Conservation (phyloP, 2,797 vertebrate genomes). For the Moxostoma hubbsi region DNA sequence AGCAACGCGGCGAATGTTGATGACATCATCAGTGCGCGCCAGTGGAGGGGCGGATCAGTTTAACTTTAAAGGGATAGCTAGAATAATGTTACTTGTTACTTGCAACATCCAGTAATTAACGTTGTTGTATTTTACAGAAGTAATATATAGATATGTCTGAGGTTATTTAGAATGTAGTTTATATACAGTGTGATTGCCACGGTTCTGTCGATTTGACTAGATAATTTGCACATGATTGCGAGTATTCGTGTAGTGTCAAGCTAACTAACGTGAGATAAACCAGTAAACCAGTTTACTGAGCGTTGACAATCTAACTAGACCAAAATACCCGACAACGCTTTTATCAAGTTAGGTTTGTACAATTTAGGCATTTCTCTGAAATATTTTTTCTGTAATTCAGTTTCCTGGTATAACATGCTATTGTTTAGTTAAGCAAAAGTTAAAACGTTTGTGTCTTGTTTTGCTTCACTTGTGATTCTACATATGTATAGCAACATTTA, state of each 20-base stretch:
- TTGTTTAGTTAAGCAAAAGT: neutral
- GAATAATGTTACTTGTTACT: slow-evolving; percentile 10
- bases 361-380: neutral
- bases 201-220: neutral
- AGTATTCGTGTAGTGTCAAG: neutral
- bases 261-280: neutral
- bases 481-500: neutral
- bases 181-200: neutral
- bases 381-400: neutral
- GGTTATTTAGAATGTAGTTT: neutral
- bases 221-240: slow-evolving; percentile 2
- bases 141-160: neutral
- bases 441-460: neutral
- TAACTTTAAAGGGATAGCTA: slow-evolving; percentile 61
- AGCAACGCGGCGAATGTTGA: neutral
- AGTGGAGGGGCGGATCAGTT: slow-evolving; percentile 44
- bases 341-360: too few species aligned
- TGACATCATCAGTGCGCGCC: slow-evolving; percentile 54
- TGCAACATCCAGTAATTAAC: neutral
- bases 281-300: neutral
- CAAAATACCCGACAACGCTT: neutral
- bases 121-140: neutral
- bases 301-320: neutral
- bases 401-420: neutral
- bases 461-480: neutral